Base-by-base conservation (phyloP, 2,888 invertebrate species). In the Melinopterus prodromus region DNA sequence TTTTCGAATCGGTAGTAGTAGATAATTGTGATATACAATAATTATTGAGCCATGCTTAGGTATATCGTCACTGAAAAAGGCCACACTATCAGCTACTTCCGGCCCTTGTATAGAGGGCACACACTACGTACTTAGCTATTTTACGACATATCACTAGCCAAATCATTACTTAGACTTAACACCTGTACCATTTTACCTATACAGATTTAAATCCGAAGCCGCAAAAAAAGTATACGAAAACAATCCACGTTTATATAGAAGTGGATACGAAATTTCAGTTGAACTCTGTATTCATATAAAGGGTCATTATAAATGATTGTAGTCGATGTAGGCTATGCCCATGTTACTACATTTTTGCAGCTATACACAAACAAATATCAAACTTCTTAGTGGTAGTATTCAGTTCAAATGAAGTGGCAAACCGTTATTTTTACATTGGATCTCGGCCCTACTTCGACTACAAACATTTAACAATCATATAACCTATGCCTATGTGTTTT, bases 41-140 rank as follows among this genome's bases (percentile, higher is more conserved):
- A 85, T 82, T 84, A 86, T 85, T 84, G 85, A 86, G 86, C 86
- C 86, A 86, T 86, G 86, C 86, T 84, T 86, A 86, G 81, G 83
- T 84, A 83, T 83, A 84, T 86, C 82, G 84, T 84, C 85, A 83
- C 83, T 84, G 84, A 86, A 88, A 88, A 84, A 86, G 88, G 88
- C 88, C 87, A 87, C 87, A 87, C 88, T 88, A 87, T 86, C 83
- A 79, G 81, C 86, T 86, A 86, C 84, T 82, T 83, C 82, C 83
- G 82, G 82, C 87, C 86, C 87, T 86, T 87, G 87, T 88, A 88
- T 87, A 87, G 87, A 87, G 87, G 87, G 87, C 80, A 35, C 74
- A 26, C 81, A 78, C 84, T 85, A 86, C 83, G 85, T 86, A 86
- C 83, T 83, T 81, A 85, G 86, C 86, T 86, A 84, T 84, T 85